phyloP scores from a whole-genome alignment of 2,888 invertebrate genomes.

The Melangyna quadrimaculata region DNA sequence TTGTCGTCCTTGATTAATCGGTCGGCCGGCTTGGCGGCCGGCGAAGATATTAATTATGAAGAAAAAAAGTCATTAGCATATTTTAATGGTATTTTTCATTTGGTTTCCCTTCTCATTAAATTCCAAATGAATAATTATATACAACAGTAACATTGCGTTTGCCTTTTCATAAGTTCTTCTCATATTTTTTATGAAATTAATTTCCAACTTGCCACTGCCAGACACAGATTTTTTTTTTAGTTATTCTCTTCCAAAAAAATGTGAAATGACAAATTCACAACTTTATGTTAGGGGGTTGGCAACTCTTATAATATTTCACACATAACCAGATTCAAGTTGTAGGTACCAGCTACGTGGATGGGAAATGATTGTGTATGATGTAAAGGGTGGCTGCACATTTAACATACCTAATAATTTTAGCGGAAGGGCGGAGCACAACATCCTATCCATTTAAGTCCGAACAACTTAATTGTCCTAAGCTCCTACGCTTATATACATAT shows the following conservation, averaged over 20 bases:
- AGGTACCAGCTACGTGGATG: neutral
- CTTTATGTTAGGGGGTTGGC: neutral
- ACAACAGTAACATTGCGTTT: neutral
- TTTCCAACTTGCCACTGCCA: neutral
- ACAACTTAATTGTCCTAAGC: conserved; percentile 56
- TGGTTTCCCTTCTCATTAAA: conserved; percentile 35
- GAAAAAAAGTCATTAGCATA: conserved; percentile 62
- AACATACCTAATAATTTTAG: conserved; percentile 42
- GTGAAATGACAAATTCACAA: conserved; percentile 31
- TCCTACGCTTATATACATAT: conserved; percentile 14
- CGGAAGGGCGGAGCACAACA: conserved; percentile 51
- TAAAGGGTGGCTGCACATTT: conserved; percentile 33
- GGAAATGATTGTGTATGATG: neutral
- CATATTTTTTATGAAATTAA: conserved; percentile 27
- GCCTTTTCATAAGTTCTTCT: neutral
- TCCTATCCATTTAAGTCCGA: conserved; percentile 64
- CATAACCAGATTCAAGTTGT: conserved; percentile 23
- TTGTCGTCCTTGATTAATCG: conserved; percentile 24
- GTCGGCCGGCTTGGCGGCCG: no score
- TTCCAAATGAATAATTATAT: conserved; percentile 38
- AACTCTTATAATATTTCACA: conserved; percentile 4
- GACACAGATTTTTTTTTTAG: neutral
- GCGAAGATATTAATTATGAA: conserved; percentile 57
- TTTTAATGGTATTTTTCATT: conserved; percentile 58
- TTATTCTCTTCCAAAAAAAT: neutral